Conservation (phyloP, 2,113 vertebrate species). For the Cyprinus carpio region DNA sequence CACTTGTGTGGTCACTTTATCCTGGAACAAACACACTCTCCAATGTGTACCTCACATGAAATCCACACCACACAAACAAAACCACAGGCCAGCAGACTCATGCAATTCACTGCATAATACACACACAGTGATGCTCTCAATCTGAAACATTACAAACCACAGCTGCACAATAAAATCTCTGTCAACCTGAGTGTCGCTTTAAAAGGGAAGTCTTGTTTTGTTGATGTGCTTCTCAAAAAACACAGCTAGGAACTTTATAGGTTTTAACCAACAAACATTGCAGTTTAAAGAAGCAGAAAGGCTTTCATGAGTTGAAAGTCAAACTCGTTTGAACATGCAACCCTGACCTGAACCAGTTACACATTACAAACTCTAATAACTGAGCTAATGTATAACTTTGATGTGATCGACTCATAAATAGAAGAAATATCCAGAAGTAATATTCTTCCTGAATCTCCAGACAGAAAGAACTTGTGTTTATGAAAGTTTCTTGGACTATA, state of each 20-base stretch:
- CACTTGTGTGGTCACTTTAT: conserved; percentile 13
- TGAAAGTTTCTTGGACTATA: neutral
- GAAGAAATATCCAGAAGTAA: neutral
- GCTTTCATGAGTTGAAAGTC: conserved; percentile 31
- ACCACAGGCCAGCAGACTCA: conserved; percentile 22
- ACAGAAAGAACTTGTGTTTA: neutral
- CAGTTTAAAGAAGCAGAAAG: conserved; percentile 13
- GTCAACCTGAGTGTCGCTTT: neutral
- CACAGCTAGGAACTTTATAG: neutral
- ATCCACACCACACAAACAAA: conserved; percentile 3
- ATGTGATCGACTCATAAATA: neutral
- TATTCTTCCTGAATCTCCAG: neutral
- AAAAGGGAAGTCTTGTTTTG: conserved; percentile 10
- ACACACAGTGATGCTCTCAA: neutral
- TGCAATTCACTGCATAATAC: neutral
- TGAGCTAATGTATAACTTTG: neutral
- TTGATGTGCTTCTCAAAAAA: conserved; percentile 32
- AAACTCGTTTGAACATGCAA: neutral
- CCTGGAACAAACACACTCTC: conserved; percentile 1
- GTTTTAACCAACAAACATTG: conserved; percentile 9
- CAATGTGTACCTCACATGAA: neutral
- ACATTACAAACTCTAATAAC: conserved; percentile 1
- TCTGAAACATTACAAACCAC: neutral
- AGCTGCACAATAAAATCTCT: conserved; percentile 14
- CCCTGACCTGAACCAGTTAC: conserved; percentile 15